These are phyloP conservation scores for Micromussa lordhowensis DNA, from an alignment of 92 coral and sea anemone species.

Conservation along the genomic window DNA sequence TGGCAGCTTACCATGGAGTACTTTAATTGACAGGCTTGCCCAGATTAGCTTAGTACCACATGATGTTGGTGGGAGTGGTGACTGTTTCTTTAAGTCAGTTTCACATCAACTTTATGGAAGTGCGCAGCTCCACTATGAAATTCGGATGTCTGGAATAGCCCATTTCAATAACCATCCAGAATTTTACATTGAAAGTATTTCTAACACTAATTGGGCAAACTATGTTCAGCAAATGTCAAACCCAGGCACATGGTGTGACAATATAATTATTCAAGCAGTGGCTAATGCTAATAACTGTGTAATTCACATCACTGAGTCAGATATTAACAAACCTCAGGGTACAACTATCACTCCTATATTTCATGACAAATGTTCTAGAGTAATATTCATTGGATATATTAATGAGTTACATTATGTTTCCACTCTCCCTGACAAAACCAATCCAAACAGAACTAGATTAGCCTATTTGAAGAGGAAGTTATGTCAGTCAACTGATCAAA, in stretches of 20 bases:
- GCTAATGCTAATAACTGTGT: slow-evolving; percentile 49
- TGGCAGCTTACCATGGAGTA: slow-evolving; percentile 21
- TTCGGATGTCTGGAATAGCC: slow-evolving; percentile 57
- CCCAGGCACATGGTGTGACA: slow-evolving; percentile 67
- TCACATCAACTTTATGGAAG: slow-evolving; percentile 62
- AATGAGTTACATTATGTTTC: slow-evolving; percentile 29
- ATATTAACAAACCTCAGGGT: slow-evolving; percentile 38
- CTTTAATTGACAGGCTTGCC: slow-evolving; percentile 48
- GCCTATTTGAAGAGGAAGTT: slow-evolving; percentile 43
- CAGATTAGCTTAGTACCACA: slow-evolving; percentile 53
- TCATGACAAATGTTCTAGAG: background rate
- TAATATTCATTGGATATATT: slow-evolving; percentile 25
- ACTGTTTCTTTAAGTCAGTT: slow-evolving; percentile 65
- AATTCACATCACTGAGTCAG: slow-evolving; percentile 54
- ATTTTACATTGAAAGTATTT: slow-evolving; percentile 58
- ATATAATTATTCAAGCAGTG: slow-evolving; percentile 9
- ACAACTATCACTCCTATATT: slow-evolving; percentile 30
- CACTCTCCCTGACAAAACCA: too few relatives aligned
- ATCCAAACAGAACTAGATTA: slow-evolving; percentile 12
- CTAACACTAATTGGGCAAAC: slow-evolving; percentile 40
- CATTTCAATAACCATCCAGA: slow-evolving; percentile 64
- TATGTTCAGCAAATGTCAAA: slow-evolving; percentile 55
- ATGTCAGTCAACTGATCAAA: background rate
- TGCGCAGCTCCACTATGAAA: slow-evolving; percentile 66
- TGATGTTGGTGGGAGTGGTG: slow-evolving; percentile 67